phyloP scores from a whole-genome alignment of 1,140 invertebrate genomes.

The Drosophila kepulauana region DNA sequence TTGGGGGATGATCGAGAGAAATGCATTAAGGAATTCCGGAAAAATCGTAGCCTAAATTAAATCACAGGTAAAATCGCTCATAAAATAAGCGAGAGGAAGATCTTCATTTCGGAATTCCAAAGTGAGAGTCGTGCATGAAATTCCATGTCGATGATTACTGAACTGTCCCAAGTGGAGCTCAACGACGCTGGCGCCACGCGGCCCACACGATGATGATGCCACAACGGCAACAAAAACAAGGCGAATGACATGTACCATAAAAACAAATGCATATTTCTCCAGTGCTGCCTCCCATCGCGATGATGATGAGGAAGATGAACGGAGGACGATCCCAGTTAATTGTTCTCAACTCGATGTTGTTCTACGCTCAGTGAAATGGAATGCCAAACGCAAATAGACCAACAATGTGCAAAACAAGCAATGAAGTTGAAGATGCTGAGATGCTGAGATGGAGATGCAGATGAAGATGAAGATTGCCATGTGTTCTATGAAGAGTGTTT shows the following conservation, averaged over 20 bases:
- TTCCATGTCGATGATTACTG: slow-evolving; percentile 40
- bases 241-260: slow-evolving; percentile 66
- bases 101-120: slow-evolving; percentile 7
- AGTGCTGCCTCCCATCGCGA: slow-evolving; percentile 34
- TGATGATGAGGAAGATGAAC: slow-evolving; percentile 2
- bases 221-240: slow-evolving; percentile 7
- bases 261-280: slow-evolving; percentile 49
- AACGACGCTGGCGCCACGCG: slow-evolving; percentile 24
- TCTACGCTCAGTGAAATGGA: slow-evolving; percentile 61
- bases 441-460: neutral
- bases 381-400: slow-evolving; percentile 77
- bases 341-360: slow-evolving; percentile 43
- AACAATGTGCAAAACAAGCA: slow-evolving; percentile 79
- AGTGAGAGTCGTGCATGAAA: slow-evolving; percentile 31
- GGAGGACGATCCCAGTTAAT: slow-evolving; percentile 56
- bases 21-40: neutral
- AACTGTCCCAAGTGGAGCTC: slow-evolving; percentile 32
- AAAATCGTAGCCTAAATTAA: slow-evolving; percentile 14
- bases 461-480: slow-evolving; percentile 53
- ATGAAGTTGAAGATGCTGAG: slow-evolving; percentile 12
- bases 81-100: slow-evolving; percentile 24
- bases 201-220: neutral
- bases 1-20: neutral
- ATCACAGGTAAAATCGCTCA: slow-evolving; percentile 21
- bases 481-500: slow-evolving; percentile 37